Base-by-base conservation (phyloP, 1,140 invertebrate genomes). In the Hylaeus anthracinus region DNA sequence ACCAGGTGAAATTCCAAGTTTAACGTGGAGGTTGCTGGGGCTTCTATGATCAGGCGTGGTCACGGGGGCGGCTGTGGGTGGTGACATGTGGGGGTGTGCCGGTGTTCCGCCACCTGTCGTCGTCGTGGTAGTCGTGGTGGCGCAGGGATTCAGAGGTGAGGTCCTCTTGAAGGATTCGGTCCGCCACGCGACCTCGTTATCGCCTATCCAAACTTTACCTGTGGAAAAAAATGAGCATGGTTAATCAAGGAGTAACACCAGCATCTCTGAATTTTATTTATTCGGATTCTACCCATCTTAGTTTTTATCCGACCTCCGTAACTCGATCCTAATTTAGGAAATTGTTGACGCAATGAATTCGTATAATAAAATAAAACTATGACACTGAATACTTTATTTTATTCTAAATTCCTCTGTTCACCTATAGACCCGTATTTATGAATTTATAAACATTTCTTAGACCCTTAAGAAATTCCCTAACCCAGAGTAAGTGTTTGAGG, bases 131-230 rank as follows among this genome's bases (percentile, higher is more conserved):
- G 87, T 90, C 9, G 88, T 88, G 64, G 88, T 90, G 79, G 91
- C 78, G 81, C 90, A 91, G 3, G 89, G 89, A 84, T 89, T 91
- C 69, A 91, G 64, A 60, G 91, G 90, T 61, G 92, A 91, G 51
- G 90, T 91, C 87, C 92, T 92, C 82, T 92, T 93, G 45, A 92
- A 88, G 65, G 88, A 89, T 81, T 93, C 92, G 48, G 90, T 92
- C 79, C 91, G 89, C 93, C 92, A 94, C 86, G 90, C 84, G 43
- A 90, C 88, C 60, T 93, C 93, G 86, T 87, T 91, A 67, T 94
- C 92, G 48, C 90, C 90, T 71, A 93, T 88, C 92, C 93, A 94
- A 64, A 93, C 77, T 88, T 94, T 94, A 66, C 91, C 93, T 94
- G 85, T 1, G 85, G 89, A 77, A 65, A 5, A 72, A 51, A 15